Conservation (phyloP, 2,888 invertebrate genomes). For the Tetheella fluctuosa region DNA sequence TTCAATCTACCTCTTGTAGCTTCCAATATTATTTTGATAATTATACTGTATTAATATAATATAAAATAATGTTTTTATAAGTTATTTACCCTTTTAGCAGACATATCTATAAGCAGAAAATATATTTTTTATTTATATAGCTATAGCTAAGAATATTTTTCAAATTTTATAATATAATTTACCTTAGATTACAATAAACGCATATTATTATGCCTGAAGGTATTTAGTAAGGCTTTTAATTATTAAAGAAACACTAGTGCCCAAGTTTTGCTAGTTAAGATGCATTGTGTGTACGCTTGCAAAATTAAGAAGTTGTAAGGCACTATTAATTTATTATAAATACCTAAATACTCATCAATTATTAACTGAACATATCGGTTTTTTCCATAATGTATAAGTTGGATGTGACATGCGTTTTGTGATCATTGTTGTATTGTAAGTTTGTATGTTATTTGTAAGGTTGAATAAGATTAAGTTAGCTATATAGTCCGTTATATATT, state of each 20-base stretch:
- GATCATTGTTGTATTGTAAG: slow-evolving; percentile 62
- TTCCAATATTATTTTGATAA: slow-evolving; percentile 34
- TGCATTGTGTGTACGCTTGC: slow-evolving; percentile 74
- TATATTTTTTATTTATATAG: neutral
- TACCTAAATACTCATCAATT: slow-evolving; percentile 74
- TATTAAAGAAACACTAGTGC: slow-evolving; percentile 54
- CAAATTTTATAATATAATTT: neutral
- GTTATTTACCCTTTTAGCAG: neutral
- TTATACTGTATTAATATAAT: slow-evolving; percentile 15
- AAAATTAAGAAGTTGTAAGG: slow-evolving; percentile 44
- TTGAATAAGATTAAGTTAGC: slow-evolving; percentile 51
- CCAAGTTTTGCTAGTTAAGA: slow-evolving; percentile 79
- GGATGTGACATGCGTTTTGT: slow-evolving; percentile 63
- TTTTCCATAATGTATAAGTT: slow-evolving; percentile 54
- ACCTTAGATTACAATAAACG: neutral
- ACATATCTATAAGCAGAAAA: neutral
- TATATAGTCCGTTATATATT: slow-evolving; percentile 45
- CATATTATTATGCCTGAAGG: neutral
- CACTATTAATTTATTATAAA: slow-evolving; percentile 55
- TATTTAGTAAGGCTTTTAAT: slow-evolving; percentile 15
- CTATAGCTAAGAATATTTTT: neutral
- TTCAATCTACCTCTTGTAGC: slow-evolving; percentile 40
- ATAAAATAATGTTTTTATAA: neutral
- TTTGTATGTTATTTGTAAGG: slow-evolving; percentile 59
- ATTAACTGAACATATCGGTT: slow-evolving; percentile 70